Evolutionary conservation across 2,797 vertebrate genomes (phyloP), one percentile per base, ranked within the genome.

Genomic region (Nothura maculosa): DNA sequence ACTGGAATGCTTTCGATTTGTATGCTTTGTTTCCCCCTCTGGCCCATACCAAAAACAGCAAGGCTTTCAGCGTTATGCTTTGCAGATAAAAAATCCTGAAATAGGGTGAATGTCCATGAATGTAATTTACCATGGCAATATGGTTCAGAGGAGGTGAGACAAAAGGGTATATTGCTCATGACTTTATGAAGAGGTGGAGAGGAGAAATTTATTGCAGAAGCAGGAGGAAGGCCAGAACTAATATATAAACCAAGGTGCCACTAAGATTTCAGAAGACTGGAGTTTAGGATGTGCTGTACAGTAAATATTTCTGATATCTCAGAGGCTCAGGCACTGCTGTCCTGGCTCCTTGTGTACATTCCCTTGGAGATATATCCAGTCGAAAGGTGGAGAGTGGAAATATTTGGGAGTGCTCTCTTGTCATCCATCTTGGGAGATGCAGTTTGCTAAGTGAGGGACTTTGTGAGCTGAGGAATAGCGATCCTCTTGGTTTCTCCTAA

Each of bases 71-170:
- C 4, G 42, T 6, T 5, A 3, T 77, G 27, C 25, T 81, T 67
- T 85, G 42, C 69, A 67, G 47, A 61, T 55, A 50, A 88, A 92
- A 87, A 58, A 70, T 83, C 30, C 77, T 74, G 40, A 74, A 85
- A 40, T 20, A 67, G 68, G 73, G 15, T 87, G 34, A 66, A 62
- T 69, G 32, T 50, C 72, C 21, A 52, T 76, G 73, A 80, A 88
- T 40, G n/a, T 48, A 79, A 89, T 93, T 89, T 77, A 25, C 32
- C 21, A 36, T 48, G 62, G 57, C 54, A 74, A 13, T 79, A 58
- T n/a, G 73, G 16, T 76, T 85, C 38, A 68, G 73, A 73, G 47
- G 24, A 36, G 34, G 68, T 61, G 61, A 79, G 52, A 63, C 30
- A 62, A 93, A 89, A 76, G 57, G 5, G 62, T 68, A n/a, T 34